These are phyloP conservation scores for Criorhina ranunculi DNA, from an alignment of 2,888 invertebrate genomes.

Conservation along the genomic window DNA sequence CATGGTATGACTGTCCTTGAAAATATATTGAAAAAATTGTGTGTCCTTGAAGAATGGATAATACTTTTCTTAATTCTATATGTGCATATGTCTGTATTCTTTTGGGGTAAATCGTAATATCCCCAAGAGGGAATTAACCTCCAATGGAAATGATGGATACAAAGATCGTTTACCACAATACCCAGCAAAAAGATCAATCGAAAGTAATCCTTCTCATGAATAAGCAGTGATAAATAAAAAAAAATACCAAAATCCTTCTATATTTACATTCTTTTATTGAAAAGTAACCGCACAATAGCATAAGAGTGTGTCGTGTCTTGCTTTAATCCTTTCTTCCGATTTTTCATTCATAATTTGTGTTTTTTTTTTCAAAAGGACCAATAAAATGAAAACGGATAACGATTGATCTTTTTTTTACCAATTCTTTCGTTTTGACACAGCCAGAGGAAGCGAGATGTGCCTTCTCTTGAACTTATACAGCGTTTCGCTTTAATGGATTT, in stretches of 20 bases:
- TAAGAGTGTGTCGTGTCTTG: constrained; percentile 39
- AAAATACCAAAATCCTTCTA: constrained; percentile 11
- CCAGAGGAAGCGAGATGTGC: constrained; percentile 1
- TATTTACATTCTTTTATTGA: not conserved
- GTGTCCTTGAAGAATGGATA: constrained; percentile 28
- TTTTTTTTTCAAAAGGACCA: not conserved
- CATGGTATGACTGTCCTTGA: constrained; percentile 25
- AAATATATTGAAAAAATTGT: constrained; percentile 6
- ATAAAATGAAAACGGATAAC: constrained; percentile 37
- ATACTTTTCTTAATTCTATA: not conserved
- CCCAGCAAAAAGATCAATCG: constrained; percentile 54
- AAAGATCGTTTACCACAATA: constrained; percentile 3
- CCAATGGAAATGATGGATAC: not conserved
- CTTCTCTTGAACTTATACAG: constrained; percentile 10
- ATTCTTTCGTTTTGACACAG: constrained; percentile 30
- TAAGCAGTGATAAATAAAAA: constrained; percentile 12
- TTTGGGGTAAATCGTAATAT: constrained; percentile 21
- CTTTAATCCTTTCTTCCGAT: constrained; percentile 66
- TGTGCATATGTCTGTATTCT: not conserved
- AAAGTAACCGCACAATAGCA: constrained; percentile 4
- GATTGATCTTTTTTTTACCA: constrained; percentile 33
- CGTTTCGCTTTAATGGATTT: constrained; percentile 28
- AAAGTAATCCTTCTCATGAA: constrained; percentile 22
- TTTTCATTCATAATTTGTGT: constrained; percentile 20
- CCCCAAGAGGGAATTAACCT: constrained; percentile 34